Percentiles rank a stretch among this genome's conserved stretches.
These are phyloP conservation scores for Connochaetes taurinus DNA, from an alignment of 2,113 vertebrate genomes.

Conservation along the genomic window DNA sequence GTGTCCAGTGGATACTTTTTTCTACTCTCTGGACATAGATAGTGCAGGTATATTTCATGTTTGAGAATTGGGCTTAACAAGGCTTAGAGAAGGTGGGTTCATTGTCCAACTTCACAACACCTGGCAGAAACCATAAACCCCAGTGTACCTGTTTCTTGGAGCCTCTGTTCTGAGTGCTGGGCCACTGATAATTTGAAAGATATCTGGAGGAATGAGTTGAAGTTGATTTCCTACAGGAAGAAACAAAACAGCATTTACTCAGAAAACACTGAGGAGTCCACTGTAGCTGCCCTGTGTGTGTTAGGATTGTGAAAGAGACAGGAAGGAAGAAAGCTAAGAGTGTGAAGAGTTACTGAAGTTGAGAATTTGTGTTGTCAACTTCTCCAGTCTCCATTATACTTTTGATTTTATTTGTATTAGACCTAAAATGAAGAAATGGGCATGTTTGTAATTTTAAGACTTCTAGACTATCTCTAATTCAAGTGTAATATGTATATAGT, in stretches of 20 bases:
- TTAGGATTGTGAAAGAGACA: not conserved
- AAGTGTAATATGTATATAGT: not conserved
- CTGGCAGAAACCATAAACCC: not conserved
- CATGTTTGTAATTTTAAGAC: not conserved
- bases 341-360: not conserved
- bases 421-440: not conserved
- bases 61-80: not conserved
- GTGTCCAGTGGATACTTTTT: not conserved
- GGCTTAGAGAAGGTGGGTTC: not conserved
- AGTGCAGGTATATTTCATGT: not conserved
- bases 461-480: not conserved
- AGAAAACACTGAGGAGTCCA: not conserved
- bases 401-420: not conserved
- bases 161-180: not conserved
- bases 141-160: not conserved
- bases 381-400: not conserved
- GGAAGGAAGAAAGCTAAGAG: not conserved
- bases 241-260: not conserved
- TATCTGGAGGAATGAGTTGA: not conserved
- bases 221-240: not conserved
- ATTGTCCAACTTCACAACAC: not conserved
- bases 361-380: not conserved
- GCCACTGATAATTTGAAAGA: not conserved
- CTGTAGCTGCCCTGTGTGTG: rapidly evolving
- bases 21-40: not conserved